A percentile compares a stretch with the other conserved stretches of the same genome.
phyloP scores from a whole-genome alignment of 2,888 invertebrate species.

The Maniola hyperantus region DNA sequence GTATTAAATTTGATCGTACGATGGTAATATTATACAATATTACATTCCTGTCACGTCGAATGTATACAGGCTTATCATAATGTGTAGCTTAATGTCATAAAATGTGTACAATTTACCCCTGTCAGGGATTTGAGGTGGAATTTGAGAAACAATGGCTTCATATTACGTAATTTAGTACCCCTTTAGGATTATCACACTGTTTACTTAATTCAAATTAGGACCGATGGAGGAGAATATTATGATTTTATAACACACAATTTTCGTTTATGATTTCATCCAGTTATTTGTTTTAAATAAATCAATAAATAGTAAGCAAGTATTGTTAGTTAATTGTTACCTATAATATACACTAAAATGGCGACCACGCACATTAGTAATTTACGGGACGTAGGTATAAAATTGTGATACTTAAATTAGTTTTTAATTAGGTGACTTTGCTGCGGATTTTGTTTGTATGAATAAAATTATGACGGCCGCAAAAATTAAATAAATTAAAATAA shows the following conservation, averaged over 20 bases:
- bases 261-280: too few species aligned
- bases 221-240: neutral
- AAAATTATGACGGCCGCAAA: neutral
- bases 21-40: conserved; percentile 68
- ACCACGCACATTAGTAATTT: too few species aligned
- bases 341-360: too few species aligned
- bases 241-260: too few species aligned
- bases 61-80: conserved; percentile 59
- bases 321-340: too few species aligned
- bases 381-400: too few species aligned
- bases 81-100: conserved; percentile 64
- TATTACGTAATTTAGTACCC: conserved; percentile 20
- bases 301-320: too few species aligned
- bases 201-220: conserved; percentile 2
- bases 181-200: conserved; percentile 4
- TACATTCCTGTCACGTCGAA: conserved; percentile 73
- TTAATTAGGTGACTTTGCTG: too few species aligned
- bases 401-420: too few species aligned
- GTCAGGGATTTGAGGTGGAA: conserved; percentile 50
- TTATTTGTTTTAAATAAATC: too few species aligned
- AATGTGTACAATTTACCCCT: conserved; percentile 68
- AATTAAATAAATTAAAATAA: conserved; percentile 5
- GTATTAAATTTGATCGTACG: conserved; percentile 47
- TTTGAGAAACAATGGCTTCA: conserved; percentile 30
- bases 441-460: neutral